These are phyloP conservation scores for Amphimallon solstitiale DNA, from an alignment of 2,888 invertebrate species.

Conservation along the genomic window DNA sequence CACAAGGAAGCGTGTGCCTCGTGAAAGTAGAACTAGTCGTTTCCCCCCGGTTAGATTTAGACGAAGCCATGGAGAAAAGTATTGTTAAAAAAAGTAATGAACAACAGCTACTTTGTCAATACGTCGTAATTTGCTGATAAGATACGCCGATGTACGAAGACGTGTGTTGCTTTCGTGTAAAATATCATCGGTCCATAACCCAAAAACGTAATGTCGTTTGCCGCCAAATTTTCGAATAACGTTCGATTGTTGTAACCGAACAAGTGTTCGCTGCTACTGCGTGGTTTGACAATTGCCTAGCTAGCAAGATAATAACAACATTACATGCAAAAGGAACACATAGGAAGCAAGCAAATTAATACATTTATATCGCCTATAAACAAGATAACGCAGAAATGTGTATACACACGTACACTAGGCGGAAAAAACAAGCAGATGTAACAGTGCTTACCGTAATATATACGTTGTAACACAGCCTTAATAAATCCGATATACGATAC, in stretches of 20 bases:
- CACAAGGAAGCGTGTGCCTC: conserved; percentile 8
- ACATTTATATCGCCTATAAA: conserved; percentile 15
- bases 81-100: too few relatives aligned
- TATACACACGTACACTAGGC: conserved; percentile 12
- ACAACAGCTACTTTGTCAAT: conserved; percentile 20
- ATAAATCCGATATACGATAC: conserved; percentile 54
- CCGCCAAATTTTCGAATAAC: conserved; percentile 36
- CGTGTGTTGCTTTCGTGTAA: conserved; percentile 18
- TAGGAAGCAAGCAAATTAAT: conserved; percentile 19
- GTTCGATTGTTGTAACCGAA: conserved; percentile 35
- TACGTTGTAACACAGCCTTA: conserved; percentile 56
- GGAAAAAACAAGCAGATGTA: conserved; percentile 31
- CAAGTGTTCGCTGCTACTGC: conserved; percentile 37
- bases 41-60: conserved; percentile 21
- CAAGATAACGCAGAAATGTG: conserved; percentile 26
- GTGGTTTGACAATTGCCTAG: conserved; percentile 35
- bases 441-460: conserved; percentile 52
- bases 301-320: conserved; percentile 27
- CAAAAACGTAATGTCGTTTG: conserved; percentile 13
- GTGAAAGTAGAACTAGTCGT: conserved; percentile 31
- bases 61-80: conserved; percentile 5
- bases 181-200: conserved; percentile 21
- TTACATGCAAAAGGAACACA: conserved; percentile 18
- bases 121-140: conserved; percentile 10
- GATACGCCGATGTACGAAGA: conserved; percentile 8